phyloP scores from a whole-genome alignment of 2,797 vertebrate genomes.

The Dendrocincla fuliginosa region DNA sequence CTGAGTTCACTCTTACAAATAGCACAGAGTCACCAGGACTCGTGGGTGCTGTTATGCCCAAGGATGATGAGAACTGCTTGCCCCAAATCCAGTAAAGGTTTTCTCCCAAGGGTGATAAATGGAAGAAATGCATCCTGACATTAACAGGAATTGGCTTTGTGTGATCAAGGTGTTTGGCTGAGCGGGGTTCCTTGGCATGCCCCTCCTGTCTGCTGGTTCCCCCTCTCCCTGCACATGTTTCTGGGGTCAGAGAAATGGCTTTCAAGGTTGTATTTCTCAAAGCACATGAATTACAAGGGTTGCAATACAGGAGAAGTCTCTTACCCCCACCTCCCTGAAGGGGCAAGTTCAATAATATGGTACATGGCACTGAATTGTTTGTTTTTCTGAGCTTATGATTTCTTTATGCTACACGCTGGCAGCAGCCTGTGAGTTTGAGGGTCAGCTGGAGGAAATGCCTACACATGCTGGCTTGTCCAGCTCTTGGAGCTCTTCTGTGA shows the following conservation, averaged over 20 bases:
- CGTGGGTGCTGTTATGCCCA: accelerated
- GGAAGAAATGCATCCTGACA: accelerated
- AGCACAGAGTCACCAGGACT: background rate
- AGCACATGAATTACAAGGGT: background rate
- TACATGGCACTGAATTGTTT: background rate
- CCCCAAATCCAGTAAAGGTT: background rate
- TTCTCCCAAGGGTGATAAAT: background rate
- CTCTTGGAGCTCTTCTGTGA: background rate
- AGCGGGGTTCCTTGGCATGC: accelerated
- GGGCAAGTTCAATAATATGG: accelerated
- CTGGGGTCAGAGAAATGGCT: background rate
- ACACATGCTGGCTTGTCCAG: background rate
- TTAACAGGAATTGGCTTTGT: background rate
- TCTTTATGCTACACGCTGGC: background rate
- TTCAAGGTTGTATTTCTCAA: background rate
- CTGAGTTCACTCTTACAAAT: background rate
- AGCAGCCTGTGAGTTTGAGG: background rate
- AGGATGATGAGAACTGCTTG: background rate
- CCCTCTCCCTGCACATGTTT: accelerated
- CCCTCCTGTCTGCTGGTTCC: background rate
- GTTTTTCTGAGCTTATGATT: background rate
- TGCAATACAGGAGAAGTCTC: background rate
- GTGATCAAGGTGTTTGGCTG: background rate
- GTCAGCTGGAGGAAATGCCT: conserved; percentile 34
- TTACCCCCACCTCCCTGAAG: background rate